Evolutionary conservation across 2,797 vertebrate species (phyloP).

Genomic region (Tapera naevia): DNA sequence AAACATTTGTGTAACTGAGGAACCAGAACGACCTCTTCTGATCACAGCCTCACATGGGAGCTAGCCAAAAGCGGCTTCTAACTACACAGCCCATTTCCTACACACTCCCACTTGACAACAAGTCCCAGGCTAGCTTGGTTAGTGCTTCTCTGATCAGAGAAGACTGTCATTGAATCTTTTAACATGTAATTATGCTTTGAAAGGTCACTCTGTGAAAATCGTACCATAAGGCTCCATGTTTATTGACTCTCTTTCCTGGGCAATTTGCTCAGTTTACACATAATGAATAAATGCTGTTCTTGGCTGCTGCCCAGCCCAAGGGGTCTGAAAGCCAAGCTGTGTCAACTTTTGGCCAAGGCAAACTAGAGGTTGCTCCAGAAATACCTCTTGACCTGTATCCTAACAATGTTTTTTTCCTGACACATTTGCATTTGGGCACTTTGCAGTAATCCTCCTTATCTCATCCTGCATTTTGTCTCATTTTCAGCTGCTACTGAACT

Average conservation of each 20-base stretch:
- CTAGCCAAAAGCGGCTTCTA: not conserved
- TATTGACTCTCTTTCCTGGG: conserved; percentile 20
- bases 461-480: not conserved
- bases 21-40: not conserved
- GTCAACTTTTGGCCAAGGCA: not conserved
- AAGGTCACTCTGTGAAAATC: conserved; percentile 35
- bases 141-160: not conserved
- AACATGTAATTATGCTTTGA: conserved; percentile 21
- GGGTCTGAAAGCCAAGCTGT: not conserved
- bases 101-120: not conserved
- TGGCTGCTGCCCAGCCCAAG: not conserved
- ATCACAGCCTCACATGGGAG: not conserved
- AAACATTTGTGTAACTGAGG: not conserved
- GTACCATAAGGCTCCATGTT: not conserved
- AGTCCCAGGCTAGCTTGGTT: not conserved
- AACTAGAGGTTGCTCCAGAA: not conserved
- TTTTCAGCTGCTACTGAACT: not conserved
- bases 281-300: conserved; percentile 20
- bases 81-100: not conserved
- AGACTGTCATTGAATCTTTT: not conserved
- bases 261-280: conserved; percentile 46
- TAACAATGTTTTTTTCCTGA: not conserved
- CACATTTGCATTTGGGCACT: not conserved
- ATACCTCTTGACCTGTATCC: not conserved
- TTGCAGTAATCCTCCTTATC: not conserved